Evolutionary conservation across 2,888 invertebrate genomes (phyloP).

Genomic region (Leucozona laternaria): DNA sequence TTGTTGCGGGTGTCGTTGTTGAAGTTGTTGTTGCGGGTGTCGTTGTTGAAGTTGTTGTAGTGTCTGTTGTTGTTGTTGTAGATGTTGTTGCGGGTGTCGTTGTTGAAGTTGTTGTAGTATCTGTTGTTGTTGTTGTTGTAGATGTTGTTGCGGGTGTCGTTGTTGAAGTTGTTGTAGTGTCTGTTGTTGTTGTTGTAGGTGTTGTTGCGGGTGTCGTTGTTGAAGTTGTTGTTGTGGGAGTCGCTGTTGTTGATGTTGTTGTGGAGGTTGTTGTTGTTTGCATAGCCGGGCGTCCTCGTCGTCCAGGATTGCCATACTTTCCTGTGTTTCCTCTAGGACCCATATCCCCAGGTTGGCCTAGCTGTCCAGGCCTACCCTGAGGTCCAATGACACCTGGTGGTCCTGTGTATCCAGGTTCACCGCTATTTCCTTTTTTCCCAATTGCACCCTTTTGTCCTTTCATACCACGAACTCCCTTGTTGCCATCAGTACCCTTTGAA

Average conservation of each 20-base stretch:
- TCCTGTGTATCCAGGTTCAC: slow-evolving; percentile 48
- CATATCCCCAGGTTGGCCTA: background rate
- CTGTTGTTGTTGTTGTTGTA: background rate
- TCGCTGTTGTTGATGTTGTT: background rate
- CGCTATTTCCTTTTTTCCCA: slow-evolving; percentile 75
- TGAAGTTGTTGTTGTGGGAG: background rate
- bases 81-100: background rate
- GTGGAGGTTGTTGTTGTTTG: background rate
- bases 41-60: background rate
- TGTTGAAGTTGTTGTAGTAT: background rate
- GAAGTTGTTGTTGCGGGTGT: background rate
- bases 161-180: background rate
- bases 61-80: background rate
- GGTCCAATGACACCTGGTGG: too few species aligned
- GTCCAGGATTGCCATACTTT: slow-evolving; percentile 38
- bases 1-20: background rate
- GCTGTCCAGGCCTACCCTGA: background rate
- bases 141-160: background rate
- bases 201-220: background rate
- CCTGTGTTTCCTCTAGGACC: slow-evolving; percentile 36
- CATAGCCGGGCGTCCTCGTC: slow-evolving; percentile 34
- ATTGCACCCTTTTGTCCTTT: slow-evolving; percentile 74
- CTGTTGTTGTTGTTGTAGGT: background rate
- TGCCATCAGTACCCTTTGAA: slow-evolving; percentile 76
- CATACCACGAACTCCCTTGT: slow-evolving; percentile 74